Conservation (phyloP, 2,113 vertebrate species). For the Orycteropus afer region DNA sequence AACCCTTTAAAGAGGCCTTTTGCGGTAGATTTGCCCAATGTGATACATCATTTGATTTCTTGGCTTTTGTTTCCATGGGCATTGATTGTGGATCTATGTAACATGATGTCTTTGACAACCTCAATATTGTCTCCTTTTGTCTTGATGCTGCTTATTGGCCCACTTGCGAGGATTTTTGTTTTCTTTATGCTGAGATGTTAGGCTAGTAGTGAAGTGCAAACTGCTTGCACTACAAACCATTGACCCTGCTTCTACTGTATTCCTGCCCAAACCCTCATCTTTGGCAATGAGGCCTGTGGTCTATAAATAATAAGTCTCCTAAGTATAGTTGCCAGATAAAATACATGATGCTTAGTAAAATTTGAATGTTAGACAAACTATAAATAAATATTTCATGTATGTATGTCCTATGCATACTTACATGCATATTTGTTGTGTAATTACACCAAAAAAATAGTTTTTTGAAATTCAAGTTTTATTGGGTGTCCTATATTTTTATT, state of each 20-base stretch:
- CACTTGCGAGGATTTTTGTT: too few species aligned
- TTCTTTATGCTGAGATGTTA: too few species aligned
- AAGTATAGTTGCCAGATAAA: neutral
- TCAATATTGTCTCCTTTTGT: too few species aligned
- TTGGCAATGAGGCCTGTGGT: neutral
- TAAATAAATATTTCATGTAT: neutral
- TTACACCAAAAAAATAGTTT: neutral
- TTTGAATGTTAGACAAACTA: neutral
- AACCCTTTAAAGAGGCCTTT: too few species aligned
- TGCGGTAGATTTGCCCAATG: too few species aligned
- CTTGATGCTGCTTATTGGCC: too few species aligned
- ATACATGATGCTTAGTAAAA: neutral
- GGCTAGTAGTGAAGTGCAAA: neutral
- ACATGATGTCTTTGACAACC: too few species aligned
- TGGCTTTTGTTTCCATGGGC: too few species aligned
- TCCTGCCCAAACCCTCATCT: neutral
- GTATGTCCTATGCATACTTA: too few species aligned
- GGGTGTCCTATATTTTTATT: neutral
- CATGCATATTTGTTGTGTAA: too few species aligned
- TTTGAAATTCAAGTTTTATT: neutral
- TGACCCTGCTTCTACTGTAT: neutral
- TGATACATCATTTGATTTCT: too few species aligned
- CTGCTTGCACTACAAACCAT: neutral
- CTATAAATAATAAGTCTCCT: neutral
- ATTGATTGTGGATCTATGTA: too few species aligned